Conservation (phyloP, 2,113 vertebrate genomes). For the Emydocephalus ijimae region DNA sequence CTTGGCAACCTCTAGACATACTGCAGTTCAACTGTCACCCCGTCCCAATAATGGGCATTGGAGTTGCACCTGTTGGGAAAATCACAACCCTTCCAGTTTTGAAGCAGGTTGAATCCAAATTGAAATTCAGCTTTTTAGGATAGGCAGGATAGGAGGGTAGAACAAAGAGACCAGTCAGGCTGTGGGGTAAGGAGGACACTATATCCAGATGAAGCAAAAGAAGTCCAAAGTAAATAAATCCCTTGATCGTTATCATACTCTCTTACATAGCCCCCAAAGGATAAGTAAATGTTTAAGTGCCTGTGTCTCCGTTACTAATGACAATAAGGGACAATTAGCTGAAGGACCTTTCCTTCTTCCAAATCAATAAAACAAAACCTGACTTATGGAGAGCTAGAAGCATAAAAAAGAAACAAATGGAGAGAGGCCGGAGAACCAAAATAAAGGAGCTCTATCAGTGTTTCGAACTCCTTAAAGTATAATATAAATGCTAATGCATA, state of each 20-base stretch:
- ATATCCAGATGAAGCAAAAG: background rate
- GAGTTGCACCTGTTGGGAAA: background rate
- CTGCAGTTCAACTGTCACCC: background rate
- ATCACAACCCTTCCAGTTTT: background rate
- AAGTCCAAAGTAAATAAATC: background rate
- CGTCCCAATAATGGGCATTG: background rate
- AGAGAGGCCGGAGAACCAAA: background rate
- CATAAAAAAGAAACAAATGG: background rate
- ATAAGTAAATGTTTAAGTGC: background rate
- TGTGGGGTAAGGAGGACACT: background rate
- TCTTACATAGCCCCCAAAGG: background rate
- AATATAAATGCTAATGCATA: background rate
- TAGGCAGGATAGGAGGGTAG: background rate
- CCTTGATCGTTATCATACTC: background rate
- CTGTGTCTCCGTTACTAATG: background rate
- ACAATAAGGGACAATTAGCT: background rate
- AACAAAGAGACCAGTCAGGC: background rate
- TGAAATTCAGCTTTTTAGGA: background rate
- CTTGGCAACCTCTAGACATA: background rate
- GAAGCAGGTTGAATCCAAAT: background rate
- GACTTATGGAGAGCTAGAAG: background rate
- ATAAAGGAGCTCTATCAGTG: background rate
- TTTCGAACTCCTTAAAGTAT: background rate
- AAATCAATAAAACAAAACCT: background rate
- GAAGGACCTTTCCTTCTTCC: background rate